Percentiles rank a stretch among this genome's conserved stretches.
Conservation (phyloP, 2,888 invertebrate genomes). For the Caenorhabditis sp. region DNA sequence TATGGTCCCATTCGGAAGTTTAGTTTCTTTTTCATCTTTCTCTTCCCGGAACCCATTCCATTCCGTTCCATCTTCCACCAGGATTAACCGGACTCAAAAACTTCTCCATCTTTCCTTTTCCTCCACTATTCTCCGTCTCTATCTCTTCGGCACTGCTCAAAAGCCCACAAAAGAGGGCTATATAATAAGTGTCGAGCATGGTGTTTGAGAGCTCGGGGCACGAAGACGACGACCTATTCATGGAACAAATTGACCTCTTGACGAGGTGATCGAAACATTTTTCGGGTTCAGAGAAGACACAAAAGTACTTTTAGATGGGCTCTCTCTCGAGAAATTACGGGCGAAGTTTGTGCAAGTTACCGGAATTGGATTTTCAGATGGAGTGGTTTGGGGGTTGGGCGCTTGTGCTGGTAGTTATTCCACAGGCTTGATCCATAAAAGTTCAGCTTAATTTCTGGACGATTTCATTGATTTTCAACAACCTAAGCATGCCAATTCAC, state of each 20-base stretch:
- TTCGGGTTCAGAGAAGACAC: background rate
- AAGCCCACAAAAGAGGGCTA: conserved; percentile 28
- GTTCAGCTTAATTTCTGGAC: too few species aligned
- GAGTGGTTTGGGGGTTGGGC: too few species aligned
- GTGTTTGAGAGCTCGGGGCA: conserved; percentile 55
- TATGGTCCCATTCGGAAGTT: background rate
- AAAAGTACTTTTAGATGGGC: too few species aligned
- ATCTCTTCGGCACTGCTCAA: conserved; percentile 14
- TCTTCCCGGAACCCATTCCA: background rate
- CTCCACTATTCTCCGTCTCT: conserved; percentile 14
- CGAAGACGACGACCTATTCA: conserved; percentile 19
- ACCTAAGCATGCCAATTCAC: too few species aligned
- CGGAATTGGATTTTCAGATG: too few species aligned
- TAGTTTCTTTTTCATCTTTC: conserved; percentile 7
- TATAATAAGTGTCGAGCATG: conserved; percentile 58
- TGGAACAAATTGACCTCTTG: conserved; percentile 28
- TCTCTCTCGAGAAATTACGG: too few species aligned
- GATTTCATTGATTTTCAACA: too few species aligned
- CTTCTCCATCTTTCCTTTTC: conserved; percentile 2
- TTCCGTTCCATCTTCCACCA: conserved; percentile 20
- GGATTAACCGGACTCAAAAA: conserved; percentile 40
- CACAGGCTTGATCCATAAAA: too few species aligned
- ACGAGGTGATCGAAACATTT: conserved; percentile 1
- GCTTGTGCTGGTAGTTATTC: too few species aligned
- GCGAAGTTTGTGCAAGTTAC: too few species aligned